These are phyloP conservation scores for Pentamera pediparva DNA, from an alignment of 53 echinoderm and acorn worm genomes.

Conservation along the genomic window DNA sequence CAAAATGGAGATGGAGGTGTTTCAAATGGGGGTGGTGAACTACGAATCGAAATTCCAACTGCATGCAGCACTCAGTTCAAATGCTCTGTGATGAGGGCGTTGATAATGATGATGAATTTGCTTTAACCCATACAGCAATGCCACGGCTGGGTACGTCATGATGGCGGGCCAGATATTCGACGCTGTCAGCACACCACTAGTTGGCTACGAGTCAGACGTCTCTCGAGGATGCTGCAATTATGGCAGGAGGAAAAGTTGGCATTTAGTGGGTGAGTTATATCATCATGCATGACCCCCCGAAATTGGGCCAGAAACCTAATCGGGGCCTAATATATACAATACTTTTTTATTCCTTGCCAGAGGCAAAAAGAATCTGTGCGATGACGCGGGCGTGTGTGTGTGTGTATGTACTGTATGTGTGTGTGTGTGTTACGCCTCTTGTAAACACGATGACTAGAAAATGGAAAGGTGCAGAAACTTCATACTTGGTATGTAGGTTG, in stretches of 20 bases:
- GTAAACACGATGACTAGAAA: neutral
- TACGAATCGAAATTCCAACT: too few species aligned
- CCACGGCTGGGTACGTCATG: slow-evolving; percentile 57
- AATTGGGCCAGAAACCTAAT: neutral
- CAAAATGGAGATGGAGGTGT: too few species aligned
- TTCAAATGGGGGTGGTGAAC: too few species aligned
- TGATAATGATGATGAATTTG: too few species aligned
- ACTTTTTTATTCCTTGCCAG: too few species aligned
- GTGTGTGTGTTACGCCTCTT: too few species aligned
- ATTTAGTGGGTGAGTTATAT: slow-evolving; percentile 69
- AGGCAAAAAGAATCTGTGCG: neutral
- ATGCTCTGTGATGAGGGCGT: too few species aligned
- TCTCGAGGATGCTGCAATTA: slow-evolving; percentile 63
- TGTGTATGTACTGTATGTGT: neutral
- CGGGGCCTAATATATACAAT: too few species aligned
- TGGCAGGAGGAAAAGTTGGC: slow-evolving; percentile 89
- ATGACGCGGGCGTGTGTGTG: neutral
- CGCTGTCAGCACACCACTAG: slow-evolving; percentile 85
- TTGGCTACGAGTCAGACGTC: slow-evolving; percentile 92
- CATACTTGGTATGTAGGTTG: neutral
- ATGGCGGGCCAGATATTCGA: slow-evolving; percentile 83
- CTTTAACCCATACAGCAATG: slow-evolving; percentile 35
- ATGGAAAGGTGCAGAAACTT: neutral
- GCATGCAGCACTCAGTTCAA: too few species aligned
- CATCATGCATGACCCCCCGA: neutral